Percentiles rank a stretch among this genome's conserved stretches.
Evolutionary conservation across 1,140 invertebrate genomes (phyloP).

Genomic region (Aphis gossypii): DNA sequence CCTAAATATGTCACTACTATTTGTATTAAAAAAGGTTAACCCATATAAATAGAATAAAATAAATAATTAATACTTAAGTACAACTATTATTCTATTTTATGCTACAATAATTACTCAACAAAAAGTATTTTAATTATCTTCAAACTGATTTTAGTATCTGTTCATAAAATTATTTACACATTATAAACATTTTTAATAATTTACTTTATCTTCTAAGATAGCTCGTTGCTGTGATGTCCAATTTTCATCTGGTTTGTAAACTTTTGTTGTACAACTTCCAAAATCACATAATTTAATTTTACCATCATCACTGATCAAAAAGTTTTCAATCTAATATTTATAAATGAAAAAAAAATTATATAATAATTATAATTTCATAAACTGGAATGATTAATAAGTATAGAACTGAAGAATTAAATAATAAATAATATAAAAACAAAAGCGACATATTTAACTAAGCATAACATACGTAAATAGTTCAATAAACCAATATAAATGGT

Average conservation of each 20-base stretch:
- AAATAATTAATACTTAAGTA: too few relatives aligned
- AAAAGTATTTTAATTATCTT: neutral
- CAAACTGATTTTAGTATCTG: neutral
- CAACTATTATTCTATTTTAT: neutral
- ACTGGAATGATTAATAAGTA: neutral
- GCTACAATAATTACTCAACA: neutral
- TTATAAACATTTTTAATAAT: neutral
- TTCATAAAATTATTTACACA: neutral
- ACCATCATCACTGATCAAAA: conserved; percentile 80
- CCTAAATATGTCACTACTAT: neutral
- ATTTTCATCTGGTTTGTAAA: conserved; percentile 81
- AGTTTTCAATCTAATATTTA: conserved; percentile 71
- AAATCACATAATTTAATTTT: conserved; percentile 98
- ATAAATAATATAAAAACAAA: neutral
- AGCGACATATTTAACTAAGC: neutral
- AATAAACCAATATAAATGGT: neutral
- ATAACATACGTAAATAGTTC: neutral
- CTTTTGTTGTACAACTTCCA: conserved; percentile 90
- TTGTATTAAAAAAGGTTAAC: neutral
- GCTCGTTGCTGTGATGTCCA: conserved; percentile 93
- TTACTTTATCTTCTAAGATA: conserved; percentile 92
- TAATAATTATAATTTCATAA: neutral
- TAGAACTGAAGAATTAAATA: neutral
- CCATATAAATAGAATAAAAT: too few relatives aligned
- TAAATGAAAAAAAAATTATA: conserved; percentile 37